Conservation (phyloP, 2,888 invertebrate species). For the Apamea crenata region DNA sequence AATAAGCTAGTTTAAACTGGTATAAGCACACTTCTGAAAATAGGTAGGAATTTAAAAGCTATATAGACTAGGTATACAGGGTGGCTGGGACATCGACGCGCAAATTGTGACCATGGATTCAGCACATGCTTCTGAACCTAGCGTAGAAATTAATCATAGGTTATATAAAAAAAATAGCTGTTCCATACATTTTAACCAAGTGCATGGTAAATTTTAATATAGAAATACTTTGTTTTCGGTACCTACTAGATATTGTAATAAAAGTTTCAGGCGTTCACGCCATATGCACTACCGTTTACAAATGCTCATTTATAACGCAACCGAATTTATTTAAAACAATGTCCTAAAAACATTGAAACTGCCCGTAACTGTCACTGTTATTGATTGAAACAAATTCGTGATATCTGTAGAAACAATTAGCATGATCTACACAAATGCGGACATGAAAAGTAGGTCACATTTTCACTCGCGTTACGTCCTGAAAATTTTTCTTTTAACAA, state of each 20-base stretch:
- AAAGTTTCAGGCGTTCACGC: not conserved
- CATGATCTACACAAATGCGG: conserved; percentile 47
- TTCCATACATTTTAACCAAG: no score
- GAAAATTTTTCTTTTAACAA: conserved; percentile 26
- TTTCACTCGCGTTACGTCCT: conserved; percentile 30
- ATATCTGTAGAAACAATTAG: conserved; percentile 38
- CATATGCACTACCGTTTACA: not conserved
- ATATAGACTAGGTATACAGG: not conserved
- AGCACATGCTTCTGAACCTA: not conserved
- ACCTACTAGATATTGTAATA: not conserved
- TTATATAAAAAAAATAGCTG: no score
- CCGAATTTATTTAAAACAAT: conserved; percentile 5
- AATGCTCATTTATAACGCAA: conserved; percentile 1
- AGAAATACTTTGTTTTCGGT: conserved; percentile 1
- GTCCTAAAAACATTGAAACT: conserved; percentile 11
- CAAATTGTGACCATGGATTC: not conserved
- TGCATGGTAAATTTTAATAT: not conserved
- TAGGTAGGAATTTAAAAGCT: not conserved
- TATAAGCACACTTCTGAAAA: conserved; percentile 18
- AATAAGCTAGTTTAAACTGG: not conserved
- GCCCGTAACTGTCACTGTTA: conserved; percentile 12
- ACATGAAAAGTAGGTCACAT: conserved; percentile 42
- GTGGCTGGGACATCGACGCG: no score
- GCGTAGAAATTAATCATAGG: not conserved
- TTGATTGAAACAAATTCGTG: conserved; percentile 9